Base-by-base conservation (phyloP, 1,140 invertebrate genomes). In the Nixonia krombeini region DNA sequence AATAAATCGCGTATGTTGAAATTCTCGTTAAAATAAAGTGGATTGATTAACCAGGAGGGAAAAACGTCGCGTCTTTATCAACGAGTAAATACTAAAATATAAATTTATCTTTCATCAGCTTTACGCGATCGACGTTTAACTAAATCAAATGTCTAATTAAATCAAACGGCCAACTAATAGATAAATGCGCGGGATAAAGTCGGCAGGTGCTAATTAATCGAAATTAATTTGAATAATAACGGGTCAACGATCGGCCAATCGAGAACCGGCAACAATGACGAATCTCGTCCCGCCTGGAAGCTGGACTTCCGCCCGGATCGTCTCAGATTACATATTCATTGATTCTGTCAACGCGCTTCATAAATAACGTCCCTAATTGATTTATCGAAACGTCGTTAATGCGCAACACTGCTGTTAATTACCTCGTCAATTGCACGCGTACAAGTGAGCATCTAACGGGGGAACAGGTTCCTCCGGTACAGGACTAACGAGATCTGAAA, bases 401-500 rank as follows among this genome's bases (percentile, higher is more conserved):
- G 55, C 49, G 38, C 50, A 37, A 23, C 26, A 46, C 23, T 28
- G 12, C 15, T 18, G 42, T 62, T 55, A 62, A 62, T 62, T 62
- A 44, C 33, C 53, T 61, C 57, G 57, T 52, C 57, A 46, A 51
- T 51, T 61, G 46, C 9, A 17, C 10, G 17, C 46, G 18, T 53
- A 23, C 35, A 46, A 23, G 57, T 47, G 26, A 33, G 33, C 29
- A 29, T 21, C 21, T 21, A 21, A 21, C 21, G 21, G 21, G 6
- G 6, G 35, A 42, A 65, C 67, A 51, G 47, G 67, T 65, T 65
- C 40, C 47, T 25, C 40, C n/a, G 21, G 37, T 1, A 16, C 37
- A 40, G 15, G 41, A 26, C 61, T 71, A 73, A 75, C 67, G 64
- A 75, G 70, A 51, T 61, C 65, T 75, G 63, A 75, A 75, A 73